Evolutionary conservation across 1,140 invertebrate species (phyloP).

Genomic region (Magallana angulata): DNA sequence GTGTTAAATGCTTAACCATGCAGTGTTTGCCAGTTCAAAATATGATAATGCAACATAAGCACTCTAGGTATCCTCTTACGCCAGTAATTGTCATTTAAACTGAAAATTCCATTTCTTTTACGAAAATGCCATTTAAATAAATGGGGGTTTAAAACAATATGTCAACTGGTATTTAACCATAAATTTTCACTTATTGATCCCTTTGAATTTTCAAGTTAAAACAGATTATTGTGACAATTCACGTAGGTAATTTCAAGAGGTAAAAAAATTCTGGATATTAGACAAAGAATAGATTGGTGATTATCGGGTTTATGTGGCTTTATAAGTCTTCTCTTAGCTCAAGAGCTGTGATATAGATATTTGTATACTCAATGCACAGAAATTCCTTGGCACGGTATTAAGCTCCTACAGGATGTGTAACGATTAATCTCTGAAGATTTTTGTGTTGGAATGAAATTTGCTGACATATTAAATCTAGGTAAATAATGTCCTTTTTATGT

Average conservation of each 20-base stretch:
- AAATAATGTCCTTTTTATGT: neutral
- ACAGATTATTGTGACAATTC: neutral
- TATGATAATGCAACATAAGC: neutral
- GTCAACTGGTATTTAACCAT: slow-evolving; percentile 19
- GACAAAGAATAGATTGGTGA: slow-evolving; percentile 33
- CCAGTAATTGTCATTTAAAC: neutral
- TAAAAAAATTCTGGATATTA: neutral
- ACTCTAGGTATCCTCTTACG: neutral
- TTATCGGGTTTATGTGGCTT: slow-evolving; percentile 25
- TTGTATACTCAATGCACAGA: slow-evolving; percentile 6
- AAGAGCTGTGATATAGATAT: slow-evolving; percentile 4
- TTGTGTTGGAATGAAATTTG: neutral
- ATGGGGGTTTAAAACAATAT: slow-evolving; percentile 36
- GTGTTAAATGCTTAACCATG: neutral
- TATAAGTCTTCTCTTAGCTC: neutral
- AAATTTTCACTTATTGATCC: slow-evolving; percentile 32
- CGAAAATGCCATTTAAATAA: neutral
- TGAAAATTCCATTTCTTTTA: slow-evolving; percentile 8
- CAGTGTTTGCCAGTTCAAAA: neutral
- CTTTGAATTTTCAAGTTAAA: slow-evolving; percentile 26
- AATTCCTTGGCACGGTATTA: slow-evolving; percentile 9
- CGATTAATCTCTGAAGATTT: neutral
- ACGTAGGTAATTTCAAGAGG: neutral
- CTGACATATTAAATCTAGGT: slow-evolving; percentile 20
- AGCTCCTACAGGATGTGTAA: neutral